phyloP scores from a whole-genome alignment of 2,888 invertebrate genomes.

The Philereme transversata region DNA sequence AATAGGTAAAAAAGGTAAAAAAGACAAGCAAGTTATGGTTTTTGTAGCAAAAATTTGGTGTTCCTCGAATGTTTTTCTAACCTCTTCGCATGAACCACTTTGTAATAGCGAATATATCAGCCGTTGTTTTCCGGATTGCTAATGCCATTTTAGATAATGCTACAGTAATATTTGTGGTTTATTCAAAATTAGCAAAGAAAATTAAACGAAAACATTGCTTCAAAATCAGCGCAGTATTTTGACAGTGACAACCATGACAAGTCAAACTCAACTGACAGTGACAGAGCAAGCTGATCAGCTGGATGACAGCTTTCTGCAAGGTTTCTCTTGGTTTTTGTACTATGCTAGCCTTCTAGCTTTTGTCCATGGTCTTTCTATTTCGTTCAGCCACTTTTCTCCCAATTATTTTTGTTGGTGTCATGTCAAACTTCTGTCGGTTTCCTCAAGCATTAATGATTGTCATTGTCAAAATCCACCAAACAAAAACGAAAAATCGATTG shows the following conservation, averaged over 20 bases:
- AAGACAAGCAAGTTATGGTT: background rate
- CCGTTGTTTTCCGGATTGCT: constrained; percentile 57
- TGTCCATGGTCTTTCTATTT: too few relatives aligned
- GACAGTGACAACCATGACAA: too few relatives aligned
- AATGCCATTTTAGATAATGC: constrained; percentile 57
- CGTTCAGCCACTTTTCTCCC: too few relatives aligned
- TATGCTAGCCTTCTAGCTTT: too few relatives aligned
- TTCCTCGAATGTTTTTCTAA: constrained; percentile 45
- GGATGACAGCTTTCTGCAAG: too few relatives aligned
- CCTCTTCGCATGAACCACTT: constrained; percentile 74
- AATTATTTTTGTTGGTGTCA: too few relatives aligned
- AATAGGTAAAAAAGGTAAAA: constrained; percentile 23
- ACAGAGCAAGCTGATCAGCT: too few relatives aligned
- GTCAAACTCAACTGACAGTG: too few relatives aligned
- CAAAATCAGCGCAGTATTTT: background rate
- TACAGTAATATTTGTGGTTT: background rate
- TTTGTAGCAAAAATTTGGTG: constrained; percentile 1
- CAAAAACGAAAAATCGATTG: constrained; percentile 40
- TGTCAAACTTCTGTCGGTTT: too few relatives aligned
- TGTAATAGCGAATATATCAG: constrained; percentile 51
- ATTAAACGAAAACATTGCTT: constrained; percentile 14
- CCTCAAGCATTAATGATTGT: too few relatives aligned
- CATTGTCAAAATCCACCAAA: background rate
- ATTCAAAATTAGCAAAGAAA: constrained; percentile 24
- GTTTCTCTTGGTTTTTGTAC: too few relatives aligned